phyloP scores from a whole-genome alignment of 2,113 vertebrate genomes.

The Boulengeromyrus knoepffleri region DNA sequence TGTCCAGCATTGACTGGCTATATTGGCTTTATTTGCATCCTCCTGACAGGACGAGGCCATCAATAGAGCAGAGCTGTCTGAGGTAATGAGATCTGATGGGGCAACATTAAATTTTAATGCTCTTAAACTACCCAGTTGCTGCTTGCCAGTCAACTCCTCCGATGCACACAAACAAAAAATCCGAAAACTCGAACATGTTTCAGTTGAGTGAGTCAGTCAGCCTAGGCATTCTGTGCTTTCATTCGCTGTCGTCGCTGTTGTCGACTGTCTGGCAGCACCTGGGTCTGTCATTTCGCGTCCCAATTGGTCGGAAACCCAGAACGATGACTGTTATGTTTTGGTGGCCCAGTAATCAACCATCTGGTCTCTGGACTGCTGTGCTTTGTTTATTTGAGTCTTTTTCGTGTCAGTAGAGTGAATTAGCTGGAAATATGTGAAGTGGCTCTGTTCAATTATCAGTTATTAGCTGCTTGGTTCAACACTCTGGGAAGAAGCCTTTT shows the following conservation, averaged over 20 bases:
- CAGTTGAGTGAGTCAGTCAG: neutral
- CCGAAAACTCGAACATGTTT: neutral
- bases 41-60: neutral
- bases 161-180: neutral
- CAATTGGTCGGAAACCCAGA: neutral
- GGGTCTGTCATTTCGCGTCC: neutral
- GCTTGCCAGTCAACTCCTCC: neutral
- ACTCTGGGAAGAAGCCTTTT: neutral
- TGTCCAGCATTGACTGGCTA: neutral
- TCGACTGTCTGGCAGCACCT: neutral
- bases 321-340: neutral
- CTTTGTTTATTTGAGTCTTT: neutral
- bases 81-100: neutral
- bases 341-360: neutral
- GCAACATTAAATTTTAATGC: neutral
- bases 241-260: neutral
- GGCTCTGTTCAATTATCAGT: neutral
- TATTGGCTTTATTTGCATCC: neutral
- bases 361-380: slow-evolving; percentile 10
- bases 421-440: neutral
- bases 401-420: neutral
- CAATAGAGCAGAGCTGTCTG: neutral
- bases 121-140: neutral
- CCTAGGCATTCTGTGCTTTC: neutral
- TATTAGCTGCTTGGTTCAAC: neutral